Evolutionary conservation across 2,113 vertebrate genomes (phyloP).

Genomic region (Aptenodytes patagonicus): DNA sequence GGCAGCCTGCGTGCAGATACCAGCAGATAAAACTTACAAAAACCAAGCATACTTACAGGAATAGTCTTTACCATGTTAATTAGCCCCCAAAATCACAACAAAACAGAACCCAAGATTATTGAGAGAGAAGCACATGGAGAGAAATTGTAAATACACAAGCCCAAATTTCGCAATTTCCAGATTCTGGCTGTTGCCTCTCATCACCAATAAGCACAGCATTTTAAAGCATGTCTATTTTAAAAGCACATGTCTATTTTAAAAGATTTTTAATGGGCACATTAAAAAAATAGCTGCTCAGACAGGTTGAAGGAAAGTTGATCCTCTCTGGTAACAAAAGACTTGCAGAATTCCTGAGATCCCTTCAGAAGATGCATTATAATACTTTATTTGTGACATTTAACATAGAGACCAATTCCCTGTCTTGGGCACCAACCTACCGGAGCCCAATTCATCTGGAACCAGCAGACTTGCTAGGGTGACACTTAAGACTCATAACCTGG

Average conservation of each 20-base stretch:
- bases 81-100: neutral
- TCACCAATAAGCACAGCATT: neutral
- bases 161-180: neutral
- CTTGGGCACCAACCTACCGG: neutral
- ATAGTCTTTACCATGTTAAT: slow-evolving; percentile 14
- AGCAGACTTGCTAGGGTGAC: neutral
- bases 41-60: neutral
- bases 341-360: neutral
- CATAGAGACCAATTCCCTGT: neutral
- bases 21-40: slow-evolving; percentile 4
- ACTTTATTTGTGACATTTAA: neutral
- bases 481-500: neutral
- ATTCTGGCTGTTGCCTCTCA: neutral
- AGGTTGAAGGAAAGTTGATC: neutral
- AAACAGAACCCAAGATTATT: neutral
- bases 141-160: neutral
- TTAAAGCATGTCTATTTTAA: neutral
- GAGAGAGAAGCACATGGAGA: neutral
- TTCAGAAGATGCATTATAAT: neutral
- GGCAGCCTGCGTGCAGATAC: slow-evolving; percentile 1
- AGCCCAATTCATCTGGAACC: neutral
- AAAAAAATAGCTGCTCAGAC: neutral
- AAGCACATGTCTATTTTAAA: neutral
- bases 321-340: neutral
- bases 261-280: neutral